Conservation (phyloP, 2,797 vertebrate genomes). For the Dryobates pubescens region DNA sequence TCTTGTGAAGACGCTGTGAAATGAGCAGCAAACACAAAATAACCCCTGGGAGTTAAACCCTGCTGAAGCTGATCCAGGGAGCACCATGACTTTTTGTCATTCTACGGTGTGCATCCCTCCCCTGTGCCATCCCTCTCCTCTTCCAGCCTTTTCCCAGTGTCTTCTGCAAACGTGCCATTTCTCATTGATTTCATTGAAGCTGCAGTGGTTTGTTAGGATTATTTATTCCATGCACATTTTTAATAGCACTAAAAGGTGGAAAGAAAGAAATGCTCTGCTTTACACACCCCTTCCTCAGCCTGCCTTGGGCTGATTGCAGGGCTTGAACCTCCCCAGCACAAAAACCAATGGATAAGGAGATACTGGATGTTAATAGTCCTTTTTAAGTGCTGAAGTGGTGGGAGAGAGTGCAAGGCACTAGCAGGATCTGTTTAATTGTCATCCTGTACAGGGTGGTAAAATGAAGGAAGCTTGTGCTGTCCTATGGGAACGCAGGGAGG, state of each 20-base stretch:
- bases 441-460: neutral
- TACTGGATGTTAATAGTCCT: rapidly evolving
- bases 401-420: neutral
- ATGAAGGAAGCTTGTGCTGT: neutral
- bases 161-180: neutral
- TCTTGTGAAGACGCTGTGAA: neutral
- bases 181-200: neutral
- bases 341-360: neutral
- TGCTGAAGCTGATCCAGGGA: neutral
- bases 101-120: neutral
- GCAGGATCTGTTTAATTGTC: neutral
- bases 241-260: neutral
- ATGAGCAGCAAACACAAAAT: neutral
- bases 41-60: neutral
- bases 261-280: neutral
- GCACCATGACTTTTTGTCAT: neutral
- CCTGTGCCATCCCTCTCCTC: neutral
- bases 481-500: neutral
- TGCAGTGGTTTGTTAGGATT: neutral
- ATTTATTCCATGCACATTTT: slow-evolving; percentile 17
- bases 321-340: neutral
- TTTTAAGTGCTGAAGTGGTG: neutral
- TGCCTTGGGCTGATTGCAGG: neutral
- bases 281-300: neutral
- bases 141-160: neutral